phyloP scores from a whole-genome alignment of 2,888 invertebrate genomes.

The Tipula unca region DNA sequence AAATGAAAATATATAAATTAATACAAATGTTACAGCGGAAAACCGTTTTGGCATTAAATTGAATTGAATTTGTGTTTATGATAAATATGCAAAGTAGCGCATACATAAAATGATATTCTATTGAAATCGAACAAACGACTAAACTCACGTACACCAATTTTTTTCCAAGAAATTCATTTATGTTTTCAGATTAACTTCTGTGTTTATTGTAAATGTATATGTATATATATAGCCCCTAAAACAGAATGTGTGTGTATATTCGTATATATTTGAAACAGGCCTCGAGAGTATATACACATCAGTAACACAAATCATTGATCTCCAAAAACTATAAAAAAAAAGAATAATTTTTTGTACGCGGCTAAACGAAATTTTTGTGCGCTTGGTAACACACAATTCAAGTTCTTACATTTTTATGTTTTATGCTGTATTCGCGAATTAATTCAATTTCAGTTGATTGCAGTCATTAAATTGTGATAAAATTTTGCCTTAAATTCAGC shows the following conservation, averaged over 20 bases:
- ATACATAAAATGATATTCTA: neutral
- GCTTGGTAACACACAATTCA: no score
- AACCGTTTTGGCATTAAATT: neutral
- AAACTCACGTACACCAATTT: neutral
- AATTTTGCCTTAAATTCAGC: neutral
- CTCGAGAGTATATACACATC: neutral
- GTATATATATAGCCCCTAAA: no score
- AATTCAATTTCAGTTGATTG: neutral
- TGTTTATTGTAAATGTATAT: neutral
- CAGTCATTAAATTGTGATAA: neutral
- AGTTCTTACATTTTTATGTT: neutral
- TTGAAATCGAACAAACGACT: neutral
- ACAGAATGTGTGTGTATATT: neutral
- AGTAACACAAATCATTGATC: neutral
- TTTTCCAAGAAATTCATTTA: neutral
- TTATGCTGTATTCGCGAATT: neutral
- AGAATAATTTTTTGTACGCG: no score
- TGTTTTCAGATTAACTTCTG: neutral
- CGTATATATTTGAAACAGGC: neutral
- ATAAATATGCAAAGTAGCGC: neutral
- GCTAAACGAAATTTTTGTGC: no score
- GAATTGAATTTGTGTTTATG: neutral
- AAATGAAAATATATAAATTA: neutral
- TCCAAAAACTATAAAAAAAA: neutral
- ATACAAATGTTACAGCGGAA: neutral